These are phyloP conservation scores for Sceliomorpha sp. DNA, from an alignment of 2,888 invertebrate genomes.

Conservation along the genomic window DNA sequence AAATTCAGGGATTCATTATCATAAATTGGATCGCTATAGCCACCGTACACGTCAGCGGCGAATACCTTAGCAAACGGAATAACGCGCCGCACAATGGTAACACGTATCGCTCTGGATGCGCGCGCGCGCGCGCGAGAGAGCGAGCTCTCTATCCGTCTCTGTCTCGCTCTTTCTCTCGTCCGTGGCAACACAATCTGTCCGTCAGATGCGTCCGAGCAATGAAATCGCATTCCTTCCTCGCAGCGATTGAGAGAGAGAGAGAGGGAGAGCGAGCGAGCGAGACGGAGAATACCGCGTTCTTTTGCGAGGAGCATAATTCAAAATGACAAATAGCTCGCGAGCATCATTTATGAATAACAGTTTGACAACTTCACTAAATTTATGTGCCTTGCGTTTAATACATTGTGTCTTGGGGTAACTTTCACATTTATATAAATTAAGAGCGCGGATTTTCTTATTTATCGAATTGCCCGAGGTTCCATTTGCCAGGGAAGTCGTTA, in stretches of 20 bases:
- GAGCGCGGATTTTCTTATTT: too few relatives aligned
- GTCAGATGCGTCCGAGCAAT: conserved; percentile 34
- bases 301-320: conserved; percentile 51
- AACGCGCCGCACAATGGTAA: conserved; percentile 43
- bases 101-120: conserved; percentile 40
- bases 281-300: conserved; percentile 31
- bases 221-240: conserved; percentile 48
- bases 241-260: too few relatives aligned
- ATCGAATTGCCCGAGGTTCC: too few relatives aligned
- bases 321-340: conserved; percentile 44
- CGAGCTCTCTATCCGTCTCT: background rate
- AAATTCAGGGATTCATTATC: conserved; percentile 73
- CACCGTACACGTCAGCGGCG: conserved; percentile 61
- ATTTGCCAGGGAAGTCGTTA: too few relatives aligned
- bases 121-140: conserved; percentile 22
- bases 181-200: conserved; percentile 48
- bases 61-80: conserved; percentile 59
- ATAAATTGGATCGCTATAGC: conserved; percentile 72
- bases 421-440: too few relatives aligned
- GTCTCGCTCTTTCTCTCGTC: conserved; percentile 6
- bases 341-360: conserved; percentile 51
- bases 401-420: conserved; percentile 38
- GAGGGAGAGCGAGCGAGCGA: background rate
- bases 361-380: conserved; percentile 50
- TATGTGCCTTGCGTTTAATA: too few relatives aligned